Conservation (phyloP, 2,888 invertebrate species). For the Ophioninae sp. region DNA sequence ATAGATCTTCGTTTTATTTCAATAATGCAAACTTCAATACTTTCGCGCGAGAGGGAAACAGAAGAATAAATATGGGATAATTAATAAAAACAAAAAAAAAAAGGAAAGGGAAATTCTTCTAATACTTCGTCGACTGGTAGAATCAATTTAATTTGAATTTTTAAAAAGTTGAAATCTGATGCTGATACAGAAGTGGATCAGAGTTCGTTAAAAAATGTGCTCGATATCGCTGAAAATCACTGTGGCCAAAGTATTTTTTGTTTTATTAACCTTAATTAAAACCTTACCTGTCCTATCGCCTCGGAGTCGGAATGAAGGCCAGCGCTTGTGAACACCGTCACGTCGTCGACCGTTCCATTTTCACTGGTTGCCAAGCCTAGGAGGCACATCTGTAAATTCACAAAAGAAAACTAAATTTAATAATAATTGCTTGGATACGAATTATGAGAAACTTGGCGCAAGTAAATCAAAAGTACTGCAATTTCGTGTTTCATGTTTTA, state of each 20-base stretch:
- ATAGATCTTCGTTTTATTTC: too few species aligned
- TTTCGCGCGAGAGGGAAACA: too few species aligned
- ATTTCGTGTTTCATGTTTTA: neutral
- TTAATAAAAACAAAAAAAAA: neutral
- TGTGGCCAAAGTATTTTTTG: neutral
- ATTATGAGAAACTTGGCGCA: neutral
- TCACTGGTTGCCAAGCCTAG: constrained; percentile 75
- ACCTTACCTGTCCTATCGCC: constrained; percentile 73
- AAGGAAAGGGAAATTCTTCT: neutral
- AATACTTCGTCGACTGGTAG: constrained; percentile 21
- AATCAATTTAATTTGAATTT: constrained; percentile 36
- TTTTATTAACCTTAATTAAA: constrained; percentile 20
- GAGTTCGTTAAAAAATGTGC: neutral
- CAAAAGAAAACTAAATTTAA: constrained; percentile 29
- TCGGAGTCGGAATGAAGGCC: constrained; percentile 72
- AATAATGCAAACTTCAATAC: too few species aligned
- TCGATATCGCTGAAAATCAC: neutral
- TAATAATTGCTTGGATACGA: neutral
- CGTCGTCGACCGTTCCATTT: constrained; percentile 75
- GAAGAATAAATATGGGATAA: neutral
- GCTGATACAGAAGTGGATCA: neutral
- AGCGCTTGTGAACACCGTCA: constrained; percentile 66
- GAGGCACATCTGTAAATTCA: constrained; percentile 75
- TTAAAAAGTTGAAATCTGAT: constrained; percentile 9
- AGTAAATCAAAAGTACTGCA: neutral